phyloP scores from a whole-genome alignment of 1,140 invertebrate species.

The Nephila pilipes region DNA sequence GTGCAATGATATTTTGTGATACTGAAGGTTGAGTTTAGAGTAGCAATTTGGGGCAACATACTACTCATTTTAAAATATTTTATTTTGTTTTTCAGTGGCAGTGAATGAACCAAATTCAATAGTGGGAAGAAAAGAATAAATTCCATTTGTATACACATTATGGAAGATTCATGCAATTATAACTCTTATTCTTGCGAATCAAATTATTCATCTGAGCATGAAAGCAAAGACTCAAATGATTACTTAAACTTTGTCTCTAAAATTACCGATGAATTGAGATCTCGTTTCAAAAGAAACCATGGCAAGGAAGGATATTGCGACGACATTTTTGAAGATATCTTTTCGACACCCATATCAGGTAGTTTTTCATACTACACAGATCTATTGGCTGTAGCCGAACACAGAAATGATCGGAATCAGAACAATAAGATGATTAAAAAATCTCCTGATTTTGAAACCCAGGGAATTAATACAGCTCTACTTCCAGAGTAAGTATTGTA shows the following conservation, averaged over 20 bases:
- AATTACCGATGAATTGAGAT: conserved; percentile 27
- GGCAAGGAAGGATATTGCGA: conserved; percentile 59
- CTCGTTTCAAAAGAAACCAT: conserved; percentile 22
- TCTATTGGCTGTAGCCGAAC: conserved; percentile 1
- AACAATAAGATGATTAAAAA: not conserved
- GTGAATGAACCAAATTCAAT: too few relatives aligned
- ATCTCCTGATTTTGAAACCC: not conserved
- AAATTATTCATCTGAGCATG: not conserved
- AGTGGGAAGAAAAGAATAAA: too few relatives aligned
- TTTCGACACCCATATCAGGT: not conserved
- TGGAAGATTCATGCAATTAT: not conserved
- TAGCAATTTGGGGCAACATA: too few relatives aligned
- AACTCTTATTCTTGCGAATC: not conserved
- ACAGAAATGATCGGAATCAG: not conserved
- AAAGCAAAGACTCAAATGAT: not conserved
- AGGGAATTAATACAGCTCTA: not conserved
- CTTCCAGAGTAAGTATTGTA: not conserved
- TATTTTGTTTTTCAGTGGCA: too few relatives aligned
- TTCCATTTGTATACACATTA: not conserved
- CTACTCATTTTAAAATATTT: too few relatives aligned
- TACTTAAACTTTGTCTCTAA: not conserved
- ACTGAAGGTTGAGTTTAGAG: too few relatives aligned
- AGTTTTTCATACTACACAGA: conserved; percentile 55
- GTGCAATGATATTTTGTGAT: too few relatives aligned
- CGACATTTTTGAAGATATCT: conserved; percentile 45